Conservation (phyloP, 2,888 invertebrate species). For the Diarsia brunnea region DNA sequence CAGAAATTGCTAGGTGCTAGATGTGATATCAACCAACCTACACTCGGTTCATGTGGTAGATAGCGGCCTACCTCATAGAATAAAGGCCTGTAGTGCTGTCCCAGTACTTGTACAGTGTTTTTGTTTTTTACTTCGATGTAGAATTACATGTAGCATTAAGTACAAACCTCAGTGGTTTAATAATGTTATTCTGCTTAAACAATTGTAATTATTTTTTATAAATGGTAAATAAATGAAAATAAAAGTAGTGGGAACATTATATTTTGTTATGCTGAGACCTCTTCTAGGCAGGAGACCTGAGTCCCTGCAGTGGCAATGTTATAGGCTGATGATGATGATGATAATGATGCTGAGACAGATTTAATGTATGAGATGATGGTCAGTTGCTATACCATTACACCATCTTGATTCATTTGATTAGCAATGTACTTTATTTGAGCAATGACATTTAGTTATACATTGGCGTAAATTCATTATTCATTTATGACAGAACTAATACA, state of each 20-base stretch:
- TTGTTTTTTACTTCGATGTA: too few species aligned
- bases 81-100: neutral
- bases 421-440: neutral
- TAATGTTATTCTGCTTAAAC: too few species aligned
- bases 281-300: too few species aligned
- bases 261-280: neutral
- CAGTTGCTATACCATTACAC: neutral
- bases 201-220: too few species aligned
- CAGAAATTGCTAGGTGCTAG: neutral
- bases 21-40: neutral
- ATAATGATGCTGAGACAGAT: neutral
- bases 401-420: neutral
- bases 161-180: too few species aligned
- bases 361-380: neutral
- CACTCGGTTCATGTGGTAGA: neutral
- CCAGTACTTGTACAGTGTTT: too few species aligned
- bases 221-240: too few species aligned
- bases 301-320: neutral
- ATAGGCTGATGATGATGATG: too few species aligned
- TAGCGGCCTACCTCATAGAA: neutral
- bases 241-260: neutral
- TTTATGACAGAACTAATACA: constrained; percentile 18
- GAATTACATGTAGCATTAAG: too few species aligned
- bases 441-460: constrained; percentile 30
- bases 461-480: constrained; percentile 14